Evolutionary conservation across 2,888 invertebrate species (phyloP).

Genomic region (Norana najaformis): DNA sequence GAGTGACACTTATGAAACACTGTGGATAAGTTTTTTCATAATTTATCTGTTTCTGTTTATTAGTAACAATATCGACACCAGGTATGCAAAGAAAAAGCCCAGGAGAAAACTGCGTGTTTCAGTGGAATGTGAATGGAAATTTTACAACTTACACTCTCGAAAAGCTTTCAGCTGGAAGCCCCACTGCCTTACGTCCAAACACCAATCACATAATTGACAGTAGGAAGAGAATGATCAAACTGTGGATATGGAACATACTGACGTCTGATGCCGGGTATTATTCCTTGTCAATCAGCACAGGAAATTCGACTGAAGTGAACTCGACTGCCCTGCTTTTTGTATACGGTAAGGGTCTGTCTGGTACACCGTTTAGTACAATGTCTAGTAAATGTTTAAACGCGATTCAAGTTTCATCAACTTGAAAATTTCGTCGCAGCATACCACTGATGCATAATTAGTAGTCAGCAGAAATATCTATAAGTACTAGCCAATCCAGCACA

Average conservation of each 20-base stretch:
- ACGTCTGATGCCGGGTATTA: background rate
- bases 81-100: background rate
- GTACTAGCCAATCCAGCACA: too few species aligned
- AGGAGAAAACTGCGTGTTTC: background rate
- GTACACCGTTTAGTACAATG: too few species aligned
- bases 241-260: background rate
- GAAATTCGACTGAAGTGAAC: background rate
- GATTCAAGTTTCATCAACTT: too few species aligned
- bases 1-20: too few species aligned
- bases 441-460: too few species aligned
- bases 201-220: background rate
- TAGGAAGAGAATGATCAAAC: background rate
- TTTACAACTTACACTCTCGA: background rate
- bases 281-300: background rate
- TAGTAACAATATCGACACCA: background rate
- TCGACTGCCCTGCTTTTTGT: background rate
- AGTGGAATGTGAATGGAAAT: background rate
- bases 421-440: too few species aligned
- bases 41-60: too few species aligned
- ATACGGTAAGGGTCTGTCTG: background rate
- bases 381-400: too few species aligned
- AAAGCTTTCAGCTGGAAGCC: background rate
- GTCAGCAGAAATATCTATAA: too few species aligned
- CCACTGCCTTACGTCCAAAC: background rate
- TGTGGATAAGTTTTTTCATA: too few species aligned